phyloP scores from a whole-genome alignment of 2,797 vertebrate species.

The Macrochelys suwanniensis region DNA sequence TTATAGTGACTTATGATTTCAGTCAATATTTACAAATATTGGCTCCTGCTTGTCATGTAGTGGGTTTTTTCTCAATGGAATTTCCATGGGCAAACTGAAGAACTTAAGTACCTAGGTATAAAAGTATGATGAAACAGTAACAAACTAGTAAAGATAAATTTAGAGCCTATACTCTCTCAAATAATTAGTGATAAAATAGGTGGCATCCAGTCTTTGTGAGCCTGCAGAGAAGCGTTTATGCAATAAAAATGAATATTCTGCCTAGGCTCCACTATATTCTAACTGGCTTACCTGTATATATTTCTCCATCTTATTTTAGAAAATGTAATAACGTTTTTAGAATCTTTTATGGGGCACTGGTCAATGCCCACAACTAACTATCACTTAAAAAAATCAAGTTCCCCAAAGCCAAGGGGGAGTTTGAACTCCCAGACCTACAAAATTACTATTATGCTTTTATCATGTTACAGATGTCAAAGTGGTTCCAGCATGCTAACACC shows the following conservation, averaged over 20 bases:
- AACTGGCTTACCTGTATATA: neutral
- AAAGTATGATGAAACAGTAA: neutral
- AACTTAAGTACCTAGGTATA: neutral
- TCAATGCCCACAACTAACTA: neutral
- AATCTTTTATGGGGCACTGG: neutral
- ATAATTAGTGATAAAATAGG: neutral
- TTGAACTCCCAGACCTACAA: neutral
- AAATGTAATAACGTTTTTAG: neutral
- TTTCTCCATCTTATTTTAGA: neutral
- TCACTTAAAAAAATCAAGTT: neutral
- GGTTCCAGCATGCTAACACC: neutral
- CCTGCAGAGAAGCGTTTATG: neutral
- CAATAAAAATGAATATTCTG: neutral
- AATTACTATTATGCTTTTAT: neutral
- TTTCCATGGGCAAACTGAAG: neutral
- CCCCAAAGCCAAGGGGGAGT: neutral
- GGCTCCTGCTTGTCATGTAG: neutral
- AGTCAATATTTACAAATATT: constrained; percentile 76
- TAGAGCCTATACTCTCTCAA: neutral
- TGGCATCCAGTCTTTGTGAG: neutral
- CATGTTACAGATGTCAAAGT: neutral
- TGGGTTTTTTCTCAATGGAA: neutral
- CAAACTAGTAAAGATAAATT: neutral
- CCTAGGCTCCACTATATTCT: neutral
- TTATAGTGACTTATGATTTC: constrained; percentile 50